Percentiles rank a stretch among this genome's conserved stretches.
Evolutionary conservation across 2,113 vertebrate genomes (phyloP).

Genomic region (Pelmatolapia mariae): DNA sequence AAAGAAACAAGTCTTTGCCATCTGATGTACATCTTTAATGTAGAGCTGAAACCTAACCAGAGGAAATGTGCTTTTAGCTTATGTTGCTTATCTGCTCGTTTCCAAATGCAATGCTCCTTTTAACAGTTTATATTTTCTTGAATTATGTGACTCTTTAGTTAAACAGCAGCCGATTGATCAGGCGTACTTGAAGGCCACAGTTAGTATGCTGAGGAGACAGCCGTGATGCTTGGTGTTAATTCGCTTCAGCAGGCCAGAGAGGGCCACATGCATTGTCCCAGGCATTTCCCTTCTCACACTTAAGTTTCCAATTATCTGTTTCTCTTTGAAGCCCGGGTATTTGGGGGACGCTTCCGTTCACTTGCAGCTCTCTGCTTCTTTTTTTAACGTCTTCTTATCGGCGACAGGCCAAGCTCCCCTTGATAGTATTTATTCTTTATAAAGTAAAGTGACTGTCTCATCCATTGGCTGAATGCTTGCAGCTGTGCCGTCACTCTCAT

Average conservation of each 20-base stretch:
- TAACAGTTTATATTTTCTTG: not conserved
- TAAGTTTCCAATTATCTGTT: slow-evolving; percentile 38
- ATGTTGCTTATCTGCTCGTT: not conserved
- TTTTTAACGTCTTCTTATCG: not conserved
- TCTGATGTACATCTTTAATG: not conserved
- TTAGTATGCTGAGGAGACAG: not conserved
- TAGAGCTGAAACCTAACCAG: not conserved
- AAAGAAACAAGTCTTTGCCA: not conserved
- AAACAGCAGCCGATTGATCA: not conserved
- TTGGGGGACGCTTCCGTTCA: not conserved
- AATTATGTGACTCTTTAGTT: not conserved
- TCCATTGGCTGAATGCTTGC: not conserved
- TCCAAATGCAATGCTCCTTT: not conserved
- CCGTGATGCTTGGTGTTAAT: not conserved
- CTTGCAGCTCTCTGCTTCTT: not conserved
- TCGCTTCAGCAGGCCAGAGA: not conserved
- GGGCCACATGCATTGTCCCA: not conserved
- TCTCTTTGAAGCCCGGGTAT: slow-evolving; percentile 35
- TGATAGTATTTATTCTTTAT: not conserved
- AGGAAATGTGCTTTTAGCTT: not conserved
- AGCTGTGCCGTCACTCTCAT: not conserved
- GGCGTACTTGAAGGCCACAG: not conserved
- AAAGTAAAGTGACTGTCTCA: not conserved
- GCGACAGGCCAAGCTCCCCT: not conserved
- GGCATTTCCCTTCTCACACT: not conserved